Base-by-base conservation (phyloP, 2,888 invertebrate species). In the Machimus atricapillus region DNA sequence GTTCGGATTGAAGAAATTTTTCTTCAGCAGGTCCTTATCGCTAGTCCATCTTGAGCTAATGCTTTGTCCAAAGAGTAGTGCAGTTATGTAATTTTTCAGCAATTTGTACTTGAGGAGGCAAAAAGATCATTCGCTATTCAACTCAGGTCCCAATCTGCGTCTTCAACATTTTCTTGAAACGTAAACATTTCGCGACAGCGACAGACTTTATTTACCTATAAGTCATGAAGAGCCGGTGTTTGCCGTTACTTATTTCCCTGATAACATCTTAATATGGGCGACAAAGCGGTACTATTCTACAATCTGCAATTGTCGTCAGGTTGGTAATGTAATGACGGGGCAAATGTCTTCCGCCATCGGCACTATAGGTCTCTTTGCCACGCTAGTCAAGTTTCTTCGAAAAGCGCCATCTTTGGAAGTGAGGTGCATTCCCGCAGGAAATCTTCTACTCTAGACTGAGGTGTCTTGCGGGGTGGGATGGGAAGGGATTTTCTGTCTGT, bases 191-290 rank as follows among this genome's bases (percentile, higher is more conserved):
- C 23, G 66, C 66, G 66, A 66, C 66, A 66, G 23, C 23, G 19
- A 66, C 66, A 66, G 9, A 66, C 66, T 27, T 66, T 66, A 66
- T 23, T 66, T 66, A 19, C 66, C 66, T 66, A 66, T 76, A 79
- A 79, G 52, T 79, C 79, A 52, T 79, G 79, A 79, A 27, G 66
- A 66, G 23, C 23, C 78, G 46, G 23, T n/a, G n/a, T 43, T 5
- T 27, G 19, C 78, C 79, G 79, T 79, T 79, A 79, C 31, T 52
- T 40, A 23, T 19, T 78, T 78, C 46, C 52, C 43, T 46, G 79
- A 79, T 79, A 52, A 79, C 46, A 79, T 79, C 79, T 79, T 52
- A 52, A 52, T 79, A 79, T 79, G 79, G 46, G 79, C 52, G 79
- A 79, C 79, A 52, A 52, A 79, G 31, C 52, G 52, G 46, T 79